Evolutionary conservation across 2,888 invertebrate genomes (phyloP), one percentile per base, ranked within the genome.

Genomic region (Orthosia cruda): DNA sequence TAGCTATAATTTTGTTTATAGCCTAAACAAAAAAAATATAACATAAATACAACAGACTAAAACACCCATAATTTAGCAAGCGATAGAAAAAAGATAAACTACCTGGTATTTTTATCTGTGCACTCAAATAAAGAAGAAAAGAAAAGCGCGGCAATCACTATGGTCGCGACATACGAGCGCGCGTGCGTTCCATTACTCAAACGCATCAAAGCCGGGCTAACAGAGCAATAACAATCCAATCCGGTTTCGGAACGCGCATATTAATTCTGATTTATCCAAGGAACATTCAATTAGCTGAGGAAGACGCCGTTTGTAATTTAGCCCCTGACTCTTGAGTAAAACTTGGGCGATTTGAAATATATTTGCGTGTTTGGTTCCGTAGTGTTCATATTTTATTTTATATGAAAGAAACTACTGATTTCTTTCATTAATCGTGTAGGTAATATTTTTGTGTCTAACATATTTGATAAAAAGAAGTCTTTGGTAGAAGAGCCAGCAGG

Each of bases 281-380:
- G 87, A 89, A 90, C 93, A 91, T 95, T 95, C 94, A 95, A 96
- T 96, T 95, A 95, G 89, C 91, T 89, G 84, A 87, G 89, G 89
- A 91, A 91, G 90, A 91, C 86, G 86, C 89, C 90, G 86, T 91
- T 93, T 90, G 89, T 93, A 88, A 92, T 91, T 89, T 89, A 80
- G 89, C 83, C 84, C 72, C 81, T 68, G 77, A 69, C 80, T 87
- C 77, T 70, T 83, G 81, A 86, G 85, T 88, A 83, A 86, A 82
- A 71, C 18, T 73, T 81, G 68, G 52, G 63, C 32, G 32, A 63
- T 20, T 58, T 68, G 45, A 61, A 68, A 62, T 72, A 77, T 81
- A 83, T 87, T 76, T 77, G 58, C 23, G 9, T 40, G 11, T 9
- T n/a, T 59, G 88, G 81, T 88, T 86, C 86, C 50, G 85, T 75